Evolutionary conservation across 64 coral and sea anemone genomes (phyloP), one percentile per base, ranked within the genome.

Genomic region (Hydrozoanthus tunicans): DNA sequence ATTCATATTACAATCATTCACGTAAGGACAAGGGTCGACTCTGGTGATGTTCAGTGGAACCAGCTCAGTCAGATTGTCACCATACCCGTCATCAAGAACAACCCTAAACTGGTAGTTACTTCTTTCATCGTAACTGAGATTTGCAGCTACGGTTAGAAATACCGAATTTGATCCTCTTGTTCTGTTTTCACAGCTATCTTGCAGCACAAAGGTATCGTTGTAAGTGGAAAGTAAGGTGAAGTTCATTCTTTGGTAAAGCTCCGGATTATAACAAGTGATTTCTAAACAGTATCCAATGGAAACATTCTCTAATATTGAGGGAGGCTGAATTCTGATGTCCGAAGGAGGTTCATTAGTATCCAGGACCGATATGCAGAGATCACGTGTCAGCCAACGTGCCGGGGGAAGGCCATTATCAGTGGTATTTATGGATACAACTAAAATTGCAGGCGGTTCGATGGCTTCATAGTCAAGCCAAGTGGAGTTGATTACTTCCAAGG

Each of bases 391-490:
- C 12, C 71, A 27, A 11, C 83, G 76, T 6, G 91, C 59, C 25
- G 88, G 79, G 15, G 70, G 61, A 1, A 81, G 74, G 5, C 86
- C 91, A 3, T 51, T 81, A 81, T 96, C 94, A 57, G 86, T 93
- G 6, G 89, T 91, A 57, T 84, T 62, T 3, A 96, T 93, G 7
- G 79, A 77, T 10, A 96, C 91, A 25, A 75, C 62, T 4, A 96
- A 82, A 5, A 83, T 72, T 14, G 71, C 32, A 6, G 71, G 55
- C 10, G 86, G 91, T 62, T 66, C 12, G 8, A 91, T 64, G 7
- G 81, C 53, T 58, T 96, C 94, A 58, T 93, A 96, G 80, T 96
- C 56, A 9, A 96, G 51, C 74, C 71, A 85, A 3, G 94, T 90
- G 13, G 94, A 73, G 32, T 93, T 70, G 78, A 86, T 96, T 10